These are phyloP conservation scores for Corythornis madagascariensis DNA, from an alignment of 2,113 vertebrate genomes.

Conservation along the genomic window DNA sequence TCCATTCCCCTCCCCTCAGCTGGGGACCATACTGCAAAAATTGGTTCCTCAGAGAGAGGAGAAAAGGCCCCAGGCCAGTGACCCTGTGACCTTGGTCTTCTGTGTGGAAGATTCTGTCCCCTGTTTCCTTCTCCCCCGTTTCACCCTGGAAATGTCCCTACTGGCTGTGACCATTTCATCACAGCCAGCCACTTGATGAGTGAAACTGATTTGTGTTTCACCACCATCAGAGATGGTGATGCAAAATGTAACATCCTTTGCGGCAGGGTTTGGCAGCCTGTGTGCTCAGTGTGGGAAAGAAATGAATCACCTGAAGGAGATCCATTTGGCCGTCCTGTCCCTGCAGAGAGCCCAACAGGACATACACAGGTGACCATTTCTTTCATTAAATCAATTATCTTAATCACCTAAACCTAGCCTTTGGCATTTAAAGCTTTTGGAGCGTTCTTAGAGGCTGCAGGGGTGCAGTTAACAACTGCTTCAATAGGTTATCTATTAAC, in stretches of 20 bases:
- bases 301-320: conserved; percentile 80
- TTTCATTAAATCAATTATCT: not conserved
- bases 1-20: not conserved
- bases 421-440: not conserved
- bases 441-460: not conserved
- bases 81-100: not conserved
- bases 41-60: not conserved
- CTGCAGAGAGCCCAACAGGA: conserved; percentile 91
- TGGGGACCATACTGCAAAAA: not conserved
- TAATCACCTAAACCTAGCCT: not conserved
- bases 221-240: not conserved
- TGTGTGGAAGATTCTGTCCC: not conserved
- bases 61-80: not conserved
- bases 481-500: not conserved
- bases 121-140: not conserved
- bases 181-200: not conserved
- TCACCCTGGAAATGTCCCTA: not conserved
- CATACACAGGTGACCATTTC: conserved; percentile 85
- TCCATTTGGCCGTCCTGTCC: conserved; percentile 86
- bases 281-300: conserved; percentile 87
- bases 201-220: not conserved
- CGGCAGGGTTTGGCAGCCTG: conserved; percentile 79
- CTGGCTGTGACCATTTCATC: not conserved
- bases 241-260: not conserved
- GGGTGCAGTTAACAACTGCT: not conserved